A percentile compares a stretch with the other conserved stretches of the same genome.
Evolutionary conservation across 1,140 invertebrate genomes (phyloP).

Genomic region (Magallana angulata): DNA sequence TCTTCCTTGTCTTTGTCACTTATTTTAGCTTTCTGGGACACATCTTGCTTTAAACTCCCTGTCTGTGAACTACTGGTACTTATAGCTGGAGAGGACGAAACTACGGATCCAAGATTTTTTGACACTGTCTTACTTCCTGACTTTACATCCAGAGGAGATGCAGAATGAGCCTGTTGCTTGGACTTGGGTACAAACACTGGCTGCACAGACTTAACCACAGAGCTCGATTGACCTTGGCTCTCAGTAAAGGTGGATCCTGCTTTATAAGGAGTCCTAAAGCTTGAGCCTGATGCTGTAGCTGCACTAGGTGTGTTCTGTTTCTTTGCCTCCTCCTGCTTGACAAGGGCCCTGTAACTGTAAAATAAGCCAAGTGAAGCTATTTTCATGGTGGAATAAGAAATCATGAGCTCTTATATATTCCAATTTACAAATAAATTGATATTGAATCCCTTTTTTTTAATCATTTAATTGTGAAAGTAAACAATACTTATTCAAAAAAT

Average conservation of each 20-base stretch:
- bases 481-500: too few relatives aligned
- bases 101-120: neutral
- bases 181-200: conserved; percentile 49
- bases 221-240: neutral
- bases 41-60: neutral
- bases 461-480: too few relatives aligned
- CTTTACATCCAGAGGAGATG: too few relatives aligned
- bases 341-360: neutral
- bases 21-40: neutral
- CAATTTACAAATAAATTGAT: too few relatives aligned
- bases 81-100: too few relatives aligned
- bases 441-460: too few relatives aligned
- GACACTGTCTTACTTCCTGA: neutral
- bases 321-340: neutral
- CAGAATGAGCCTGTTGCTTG: neutral
- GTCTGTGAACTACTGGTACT: neutral
- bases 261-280: conserved; percentile 43
- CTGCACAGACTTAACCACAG: neutral
- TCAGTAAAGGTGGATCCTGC: neutral
- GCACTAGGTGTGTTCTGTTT: neutral
- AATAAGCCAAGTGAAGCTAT: too few relatives aligned
- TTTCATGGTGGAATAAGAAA: too few relatives aligned
- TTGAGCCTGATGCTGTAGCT: neutral
- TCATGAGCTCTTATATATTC: too few relatives aligned
- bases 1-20: neutral